These are phyloP conservation scores for Aelia acuminata DNA, from an alignment of 2,888 invertebrate genomes.

Conservation along the genomic window DNA sequence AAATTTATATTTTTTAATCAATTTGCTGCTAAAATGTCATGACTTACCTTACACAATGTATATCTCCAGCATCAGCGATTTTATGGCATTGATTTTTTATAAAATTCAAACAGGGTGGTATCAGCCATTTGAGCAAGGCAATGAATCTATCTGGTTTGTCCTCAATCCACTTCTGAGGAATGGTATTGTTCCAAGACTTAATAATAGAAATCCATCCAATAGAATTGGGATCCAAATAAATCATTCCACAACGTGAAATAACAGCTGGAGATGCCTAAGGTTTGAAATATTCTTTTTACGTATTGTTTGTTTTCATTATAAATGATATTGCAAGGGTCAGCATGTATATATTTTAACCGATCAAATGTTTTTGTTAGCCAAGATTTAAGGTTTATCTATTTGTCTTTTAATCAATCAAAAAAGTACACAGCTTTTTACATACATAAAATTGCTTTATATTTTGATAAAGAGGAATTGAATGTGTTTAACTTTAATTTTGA, in stretches of 20 bases:
- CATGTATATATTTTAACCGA: too few relatives aligned
- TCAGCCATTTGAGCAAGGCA: constrained; percentile 81
- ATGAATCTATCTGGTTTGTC: constrained; percentile 70
- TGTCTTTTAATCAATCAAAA: too few relatives aligned
- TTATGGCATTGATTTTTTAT: constrained; percentile 79
- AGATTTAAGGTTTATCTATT: too few relatives aligned
- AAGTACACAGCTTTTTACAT: too few relatives aligned
- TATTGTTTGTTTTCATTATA: background rate
- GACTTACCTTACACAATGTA: constrained; percentile 74
- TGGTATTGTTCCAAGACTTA: constrained; percentile 82
- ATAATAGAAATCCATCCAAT: constrained; percentile 88
- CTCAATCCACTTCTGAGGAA: constrained; percentile 64
- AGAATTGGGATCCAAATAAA: constrained; percentile 87
- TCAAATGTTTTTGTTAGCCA: too few relatives aligned
- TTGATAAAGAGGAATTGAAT: background rate
- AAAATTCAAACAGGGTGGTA: constrained; percentile 83
- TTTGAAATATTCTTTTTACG: background rate
- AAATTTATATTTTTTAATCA: background rate
- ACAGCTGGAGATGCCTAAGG: constrained; percentile 84
- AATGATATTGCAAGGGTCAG: background rate
- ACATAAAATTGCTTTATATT: background rate
- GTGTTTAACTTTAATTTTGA: background rate
- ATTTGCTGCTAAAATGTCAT: background rate
- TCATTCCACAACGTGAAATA: constrained; percentile 91
- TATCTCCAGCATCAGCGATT: constrained; percentile 79